phyloP scores from a whole-genome alignment of 1,140 invertebrate genomes.

The Mylabris phalerata region DNA sequence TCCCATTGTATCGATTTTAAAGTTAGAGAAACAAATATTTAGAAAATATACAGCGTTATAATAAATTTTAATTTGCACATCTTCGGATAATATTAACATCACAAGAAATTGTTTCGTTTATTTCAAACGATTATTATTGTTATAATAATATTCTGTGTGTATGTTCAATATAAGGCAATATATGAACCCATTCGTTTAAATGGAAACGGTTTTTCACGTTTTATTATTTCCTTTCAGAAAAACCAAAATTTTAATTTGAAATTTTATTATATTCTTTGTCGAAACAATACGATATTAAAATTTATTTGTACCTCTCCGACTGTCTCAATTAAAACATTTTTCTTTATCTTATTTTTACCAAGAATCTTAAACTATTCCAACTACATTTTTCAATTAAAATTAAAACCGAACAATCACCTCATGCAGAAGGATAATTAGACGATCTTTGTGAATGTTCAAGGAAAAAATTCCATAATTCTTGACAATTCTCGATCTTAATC shows the following conservation, averaged over 20 bases:
- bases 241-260: conserved; percentile 10
- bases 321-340: neutral
- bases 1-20: no score
- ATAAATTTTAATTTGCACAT: conserved; percentile 6
- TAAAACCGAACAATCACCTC: no score
- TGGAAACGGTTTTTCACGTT: no score
- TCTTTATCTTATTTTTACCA: no score
- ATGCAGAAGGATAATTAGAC: no score
- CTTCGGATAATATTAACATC: conserved; percentile 5
- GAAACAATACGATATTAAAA: neutral
- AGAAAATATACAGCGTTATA: no score
- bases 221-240: neutral
- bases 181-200: neutral
- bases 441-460: no score
- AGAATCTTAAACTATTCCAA: no score
- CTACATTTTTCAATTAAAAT: no score
- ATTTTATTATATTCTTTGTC: neutral
- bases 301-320: neutral
- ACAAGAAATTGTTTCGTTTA: conserved; percentile 10
- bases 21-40: no score
- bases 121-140: conserved; percentile 4
- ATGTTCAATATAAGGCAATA: conserved; percentile 4
- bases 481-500: no score
- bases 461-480: no score
- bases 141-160: conserved; percentile 5